These are phyloP conservation scores for Luffia ferchaultella DNA, from an alignment of 2,888 invertebrate genomes.

Conservation along the genomic window DNA sequence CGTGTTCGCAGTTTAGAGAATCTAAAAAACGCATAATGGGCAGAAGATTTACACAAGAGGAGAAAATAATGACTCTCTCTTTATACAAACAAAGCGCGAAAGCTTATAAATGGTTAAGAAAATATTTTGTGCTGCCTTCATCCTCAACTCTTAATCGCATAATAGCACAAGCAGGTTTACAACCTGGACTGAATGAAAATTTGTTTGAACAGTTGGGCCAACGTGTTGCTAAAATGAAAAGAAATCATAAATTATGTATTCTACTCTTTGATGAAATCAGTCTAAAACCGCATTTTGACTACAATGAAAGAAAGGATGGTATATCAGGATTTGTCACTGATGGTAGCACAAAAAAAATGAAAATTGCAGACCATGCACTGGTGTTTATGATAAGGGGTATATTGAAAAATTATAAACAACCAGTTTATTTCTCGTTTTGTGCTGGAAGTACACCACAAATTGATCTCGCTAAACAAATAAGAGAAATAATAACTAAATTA, in stretches of 20 bases:
- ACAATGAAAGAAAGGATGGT: background rate
- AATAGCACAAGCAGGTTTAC: background rate
- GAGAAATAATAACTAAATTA: background rate
- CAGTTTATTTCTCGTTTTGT: conserved; percentile 12
- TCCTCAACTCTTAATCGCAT: no score
- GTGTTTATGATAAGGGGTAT: conserved; percentile 12
- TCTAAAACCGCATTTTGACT: background rate
- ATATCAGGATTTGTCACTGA: background rate
- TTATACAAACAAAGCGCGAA: conserved; percentile 9
- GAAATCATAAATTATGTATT: background rate
- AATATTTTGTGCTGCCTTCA: background rate
- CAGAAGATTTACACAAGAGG: no score
- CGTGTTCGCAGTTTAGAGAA: no score
- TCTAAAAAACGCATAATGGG: no score
- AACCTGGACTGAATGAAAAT: no score
- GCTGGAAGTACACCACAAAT: conserved; percentile 8
- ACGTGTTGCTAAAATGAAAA: background rate
- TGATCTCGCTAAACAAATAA: conserved; percentile 6
- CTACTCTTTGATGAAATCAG: background rate
- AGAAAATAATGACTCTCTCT: conserved; percentile 9
- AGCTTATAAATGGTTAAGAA: conserved; percentile 4
- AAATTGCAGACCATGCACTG: conserved; percentile 13
- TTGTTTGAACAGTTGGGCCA: background rate
- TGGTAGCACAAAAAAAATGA: background rate
- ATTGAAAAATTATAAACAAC: conserved; percentile 12